Evolutionary conservation across 1,140 invertebrate species (phyloP).

Genomic region (Pachypsylla venusta): DNA sequence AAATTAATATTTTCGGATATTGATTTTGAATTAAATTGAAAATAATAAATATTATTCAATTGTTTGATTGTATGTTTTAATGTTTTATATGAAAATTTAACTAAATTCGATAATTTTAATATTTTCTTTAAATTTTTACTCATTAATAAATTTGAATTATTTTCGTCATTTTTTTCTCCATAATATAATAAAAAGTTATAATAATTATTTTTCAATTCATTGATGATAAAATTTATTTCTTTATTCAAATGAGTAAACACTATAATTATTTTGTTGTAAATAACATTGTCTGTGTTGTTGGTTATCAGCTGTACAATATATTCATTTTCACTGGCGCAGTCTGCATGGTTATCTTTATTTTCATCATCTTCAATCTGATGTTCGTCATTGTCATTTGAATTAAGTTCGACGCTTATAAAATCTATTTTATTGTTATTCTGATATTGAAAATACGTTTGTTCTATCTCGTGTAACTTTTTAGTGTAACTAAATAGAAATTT

Average conservation of each 20-base stretch:
- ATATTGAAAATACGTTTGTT: background rate
- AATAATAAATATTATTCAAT: conserved; percentile 5
- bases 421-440: background rate
- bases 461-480: background rate
- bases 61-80: background rate
- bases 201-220: background rate
- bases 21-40: background rate
- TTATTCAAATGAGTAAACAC: background rate
- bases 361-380: too few species aligned
- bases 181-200: background rate
- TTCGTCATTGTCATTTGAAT: background rate
- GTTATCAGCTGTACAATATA: background rate
- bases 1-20: background rate
- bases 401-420: background rate
- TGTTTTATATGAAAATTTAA: background rate
- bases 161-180: background rate
- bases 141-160: background rate
- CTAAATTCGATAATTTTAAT: background rate
- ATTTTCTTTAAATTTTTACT: background rate
- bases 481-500: conserved; percentile 2
- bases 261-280: conserved; percentile 7
- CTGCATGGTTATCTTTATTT: too few species aligned
- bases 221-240: conserved; percentile 1
- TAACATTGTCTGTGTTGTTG: background rate
- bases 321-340: background rate